phyloP scores from a whole-genome alignment of 2,797 vertebrate genomes.

The Spea hammondii region DNA sequence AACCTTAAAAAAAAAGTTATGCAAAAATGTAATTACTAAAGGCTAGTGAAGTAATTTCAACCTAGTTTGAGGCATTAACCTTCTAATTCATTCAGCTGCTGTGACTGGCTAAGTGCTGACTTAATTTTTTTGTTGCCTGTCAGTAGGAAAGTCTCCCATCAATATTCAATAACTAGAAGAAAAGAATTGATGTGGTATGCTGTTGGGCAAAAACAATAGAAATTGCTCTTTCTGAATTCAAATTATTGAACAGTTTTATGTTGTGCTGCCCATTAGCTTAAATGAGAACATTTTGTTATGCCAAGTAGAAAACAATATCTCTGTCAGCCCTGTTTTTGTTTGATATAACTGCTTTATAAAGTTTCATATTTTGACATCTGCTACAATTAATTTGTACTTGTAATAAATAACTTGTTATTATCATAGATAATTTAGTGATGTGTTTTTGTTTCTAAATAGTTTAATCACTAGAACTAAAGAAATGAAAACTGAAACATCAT shows the following conservation, averaged over 20 bases:
- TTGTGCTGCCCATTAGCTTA: conserved; percentile 50
- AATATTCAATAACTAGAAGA: conserved; percentile 56
- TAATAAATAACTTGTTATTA: too few species aligned
- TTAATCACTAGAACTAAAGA: too few species aligned
- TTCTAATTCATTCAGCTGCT: conserved; percentile 52
- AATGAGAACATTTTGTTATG: conserved; percentile 46
- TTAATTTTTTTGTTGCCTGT: conserved; percentile 56
- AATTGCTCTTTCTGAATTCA: conserved; percentile 54
- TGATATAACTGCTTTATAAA: conserved; percentile 35
- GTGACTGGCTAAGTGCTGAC: conserved; percentile 51
- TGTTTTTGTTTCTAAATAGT: too few species aligned
- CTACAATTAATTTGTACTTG: conserved; percentile 17
- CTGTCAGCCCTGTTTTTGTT: conserved; percentile 30
- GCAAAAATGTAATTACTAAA: conserved; percentile 58
- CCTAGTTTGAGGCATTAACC: conserved; percentile 57
- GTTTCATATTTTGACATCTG: conserved; percentile 37
- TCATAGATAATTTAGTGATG: too few species aligned
- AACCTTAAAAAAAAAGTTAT: conserved; percentile 59
- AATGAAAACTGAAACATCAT: too few species aligned
- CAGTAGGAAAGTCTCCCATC: conserved; percentile 51
- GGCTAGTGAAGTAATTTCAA: conserved; percentile 60
- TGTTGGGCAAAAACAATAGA: conserved; percentile 55
- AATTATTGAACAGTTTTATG: conserved; percentile 53
- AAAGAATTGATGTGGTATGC: conserved; percentile 55
- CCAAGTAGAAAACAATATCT: conserved; percentile 25